Evolutionary conservation across 2,888 invertebrate genomes (phyloP).

Genomic region (Malthinus seriepunctatus): DNA sequence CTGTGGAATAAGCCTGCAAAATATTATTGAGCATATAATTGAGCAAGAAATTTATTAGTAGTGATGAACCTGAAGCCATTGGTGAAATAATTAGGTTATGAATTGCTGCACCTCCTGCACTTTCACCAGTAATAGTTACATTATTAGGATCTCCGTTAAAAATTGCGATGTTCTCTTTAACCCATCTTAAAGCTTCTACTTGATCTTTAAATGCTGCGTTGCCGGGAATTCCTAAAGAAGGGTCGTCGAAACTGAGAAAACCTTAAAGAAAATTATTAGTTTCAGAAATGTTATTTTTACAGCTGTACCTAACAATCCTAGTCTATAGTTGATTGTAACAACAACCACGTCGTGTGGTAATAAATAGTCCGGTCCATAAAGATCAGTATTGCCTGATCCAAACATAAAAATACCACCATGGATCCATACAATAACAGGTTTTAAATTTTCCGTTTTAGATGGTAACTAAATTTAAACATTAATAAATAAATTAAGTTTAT

Average conservation of each 20-base stretch:
- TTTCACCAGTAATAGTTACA: constrained; percentile 16
- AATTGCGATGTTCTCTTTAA: constrained; percentile 2
- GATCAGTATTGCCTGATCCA: constrained; percentile 45
- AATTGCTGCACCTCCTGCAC: constrained; percentile 12
- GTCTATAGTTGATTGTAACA: constrained; percentile 49
- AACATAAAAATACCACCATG: constrained; percentile 51
- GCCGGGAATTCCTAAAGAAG: constrained; percentile 8
- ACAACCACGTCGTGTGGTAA: constrained; percentile 49
- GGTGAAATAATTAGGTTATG: constrained; percentile 7
- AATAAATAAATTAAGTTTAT: too few relatives aligned
- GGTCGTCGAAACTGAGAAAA: constrained; percentile 13
- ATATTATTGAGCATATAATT: background rate
- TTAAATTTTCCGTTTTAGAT: constrained; percentile 11
- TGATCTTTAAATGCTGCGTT: constrained; percentile 17
- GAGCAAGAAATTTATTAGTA: background rate
- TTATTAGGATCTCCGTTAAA: constrained; percentile 12
- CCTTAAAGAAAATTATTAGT: background rate
- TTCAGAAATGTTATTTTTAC: too few relatives aligned
- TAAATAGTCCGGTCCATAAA: constrained; percentile 48
- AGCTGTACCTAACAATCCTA: constrained; percentile 48
- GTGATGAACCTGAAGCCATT: constrained; percentile 4
- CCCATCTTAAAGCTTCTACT: constrained; percentile 14
- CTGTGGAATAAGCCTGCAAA: constrained; percentile 6
- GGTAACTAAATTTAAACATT: background rate
- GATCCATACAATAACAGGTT: constrained; percentile 54